Percentiles rank a stretch among this genome's conserved stretches.
Evolutionary conservation across 53 echinoderm and acorn worm genomes (phyloP).

Genomic region (Paelopatides confundens): DNA sequence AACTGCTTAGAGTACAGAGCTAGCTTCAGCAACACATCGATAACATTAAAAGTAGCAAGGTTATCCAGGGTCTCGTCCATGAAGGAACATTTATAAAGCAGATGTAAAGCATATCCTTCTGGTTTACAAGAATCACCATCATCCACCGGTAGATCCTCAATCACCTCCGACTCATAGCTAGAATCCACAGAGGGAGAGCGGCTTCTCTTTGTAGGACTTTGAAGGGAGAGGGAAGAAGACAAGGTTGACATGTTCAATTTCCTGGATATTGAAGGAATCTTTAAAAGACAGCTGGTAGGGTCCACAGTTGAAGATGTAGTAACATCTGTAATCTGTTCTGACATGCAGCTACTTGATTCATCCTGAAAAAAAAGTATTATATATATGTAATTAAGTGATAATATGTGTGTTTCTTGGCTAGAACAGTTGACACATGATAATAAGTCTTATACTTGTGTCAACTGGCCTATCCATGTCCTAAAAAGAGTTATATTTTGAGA

Average conservation of each 20-base stretch:
- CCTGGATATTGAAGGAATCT: background rate
- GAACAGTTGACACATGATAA: too few species aligned
- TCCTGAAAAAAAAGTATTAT: too few species aligned
- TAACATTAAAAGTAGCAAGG: slow-evolving; percentile 47
- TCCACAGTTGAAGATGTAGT: background rate
- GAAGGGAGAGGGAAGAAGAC: background rate
- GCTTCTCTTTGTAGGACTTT: background rate
- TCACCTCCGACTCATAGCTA: slow-evolving; percentile 56
- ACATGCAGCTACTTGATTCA: too few species aligned
- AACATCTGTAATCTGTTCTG: too few species aligned
- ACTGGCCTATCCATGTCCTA: too few species aligned
- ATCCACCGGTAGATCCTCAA: slow-evolving; percentile 42
- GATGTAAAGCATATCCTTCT: slow-evolving; percentile 63
- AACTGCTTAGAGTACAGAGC: slow-evolving; percentile 42
- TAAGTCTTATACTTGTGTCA: too few species aligned
- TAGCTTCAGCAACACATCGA: slow-evolving; percentile 61
- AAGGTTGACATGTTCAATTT: background rate
- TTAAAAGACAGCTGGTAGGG: background rate
- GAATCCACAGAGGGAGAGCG: slow-evolving; percentile 16
- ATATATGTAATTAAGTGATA: too few species aligned
- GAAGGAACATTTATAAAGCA: slow-evolving; percentile 79
- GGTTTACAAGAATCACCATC: slow-evolving; percentile 51
- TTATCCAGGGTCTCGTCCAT: slow-evolving; percentile 65
- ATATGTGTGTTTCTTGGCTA: too few species aligned
- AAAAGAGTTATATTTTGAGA: too few species aligned